Evolutionary conservation across 2,113 vertebrate species (phyloP).

Genomic region (Crotalus helleri): DNA sequence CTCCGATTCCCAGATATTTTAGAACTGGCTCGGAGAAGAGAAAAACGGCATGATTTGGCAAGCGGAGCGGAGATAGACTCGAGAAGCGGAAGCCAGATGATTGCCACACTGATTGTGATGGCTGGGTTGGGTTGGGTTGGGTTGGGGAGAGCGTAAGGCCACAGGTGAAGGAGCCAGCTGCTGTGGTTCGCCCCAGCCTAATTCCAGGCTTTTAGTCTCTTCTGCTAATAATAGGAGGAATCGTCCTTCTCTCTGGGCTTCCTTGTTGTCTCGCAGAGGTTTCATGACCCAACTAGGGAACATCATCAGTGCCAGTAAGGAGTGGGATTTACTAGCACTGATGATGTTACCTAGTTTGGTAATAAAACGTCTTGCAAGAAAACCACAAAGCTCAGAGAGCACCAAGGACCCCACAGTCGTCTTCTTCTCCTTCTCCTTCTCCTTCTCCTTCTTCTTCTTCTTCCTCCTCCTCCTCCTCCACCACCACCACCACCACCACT

Average conservation of each 20-base stretch:
- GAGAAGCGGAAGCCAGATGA: not conserved
- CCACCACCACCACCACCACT: too few species aligned
- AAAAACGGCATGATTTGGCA: not conserved
- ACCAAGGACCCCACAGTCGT: too few species aligned
- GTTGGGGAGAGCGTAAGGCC: not conserved
- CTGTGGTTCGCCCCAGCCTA: not conserved
- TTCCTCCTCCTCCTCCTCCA: too few species aligned
- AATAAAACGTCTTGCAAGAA: too few species aligned
- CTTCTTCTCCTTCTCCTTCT: too few species aligned
- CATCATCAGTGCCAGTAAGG: not conserved
- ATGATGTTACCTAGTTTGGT: too few species aligned
- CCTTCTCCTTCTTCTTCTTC: too few species aligned
- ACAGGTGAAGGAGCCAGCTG: not conserved
- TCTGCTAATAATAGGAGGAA: not conserved
- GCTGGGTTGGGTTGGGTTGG: not conserved
- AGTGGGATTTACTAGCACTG: too few species aligned
- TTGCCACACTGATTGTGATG: not conserved
- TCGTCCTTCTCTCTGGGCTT: not conserved
- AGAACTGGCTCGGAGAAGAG: not conserved
- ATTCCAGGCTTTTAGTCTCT: not conserved
- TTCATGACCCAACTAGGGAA: not conserved
- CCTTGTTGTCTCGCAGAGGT: not conserved
- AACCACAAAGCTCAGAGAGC: too few species aligned
- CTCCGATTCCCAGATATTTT: too few species aligned
- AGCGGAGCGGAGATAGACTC: not conserved